Conservation (phyloP, 2,797 vertebrate genomes). For the Manis pentadactyla region DNA sequence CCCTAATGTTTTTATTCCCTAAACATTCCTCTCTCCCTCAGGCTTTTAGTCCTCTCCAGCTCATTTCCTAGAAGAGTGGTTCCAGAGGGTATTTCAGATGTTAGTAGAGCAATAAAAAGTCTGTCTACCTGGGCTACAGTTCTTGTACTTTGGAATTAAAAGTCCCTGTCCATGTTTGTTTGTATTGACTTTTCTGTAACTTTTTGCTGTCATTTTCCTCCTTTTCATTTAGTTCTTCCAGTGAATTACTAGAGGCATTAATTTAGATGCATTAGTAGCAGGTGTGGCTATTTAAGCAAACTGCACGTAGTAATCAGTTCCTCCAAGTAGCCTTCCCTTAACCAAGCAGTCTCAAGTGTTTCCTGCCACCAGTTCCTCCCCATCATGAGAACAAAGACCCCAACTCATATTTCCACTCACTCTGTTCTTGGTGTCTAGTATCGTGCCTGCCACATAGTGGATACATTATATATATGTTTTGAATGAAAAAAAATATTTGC, state of each 20-base stretch:
- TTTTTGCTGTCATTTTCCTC: neutral
- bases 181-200: neutral
- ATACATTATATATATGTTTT: neutral
- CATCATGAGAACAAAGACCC: fast-evolving
- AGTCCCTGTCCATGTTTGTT: neutral
- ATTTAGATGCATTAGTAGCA: conserved; percentile 28
- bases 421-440: neutral
- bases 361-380: neutral
- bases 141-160: neutral
- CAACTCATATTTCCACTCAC: neutral
- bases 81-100: neutral
- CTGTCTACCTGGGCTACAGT: neutral
- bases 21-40: neutral
- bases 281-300: conserved; percentile 3
- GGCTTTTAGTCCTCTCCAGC: neutral
- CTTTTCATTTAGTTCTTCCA: neutral
- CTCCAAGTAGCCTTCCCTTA: neutral
- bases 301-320: neutral
- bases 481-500: neutral
- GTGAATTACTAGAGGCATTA: neutral
- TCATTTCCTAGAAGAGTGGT: neutral
- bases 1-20: neutral
- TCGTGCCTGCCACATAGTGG: neutral
- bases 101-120: neutral
- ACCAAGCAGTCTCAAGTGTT: neutral